Base-by-base conservation (phyloP, 2,888 invertebrate genomes). In the Megaustenia siamemsis region DNA sequence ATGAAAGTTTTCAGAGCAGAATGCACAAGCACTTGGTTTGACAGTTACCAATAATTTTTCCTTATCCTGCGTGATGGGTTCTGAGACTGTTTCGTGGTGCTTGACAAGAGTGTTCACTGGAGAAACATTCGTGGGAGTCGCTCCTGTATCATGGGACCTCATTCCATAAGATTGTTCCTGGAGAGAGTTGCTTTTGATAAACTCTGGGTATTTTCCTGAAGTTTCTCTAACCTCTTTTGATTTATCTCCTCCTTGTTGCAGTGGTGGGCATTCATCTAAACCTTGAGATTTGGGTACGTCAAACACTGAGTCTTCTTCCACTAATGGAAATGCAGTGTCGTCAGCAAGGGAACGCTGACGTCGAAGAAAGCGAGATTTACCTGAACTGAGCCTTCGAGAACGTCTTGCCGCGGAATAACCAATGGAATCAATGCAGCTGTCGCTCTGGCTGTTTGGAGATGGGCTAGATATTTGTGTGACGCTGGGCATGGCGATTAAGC, bases 331-430 rank as follows among this genome's bases (percentile, higher is more conserved):
- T n/a, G 80, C 81, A 15, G 81, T 81, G 35, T 81, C 85, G 32
- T 85, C 85, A n/a, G 71, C 85, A 10, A 85, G 79, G 8, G 85
- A 85, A 40, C 81, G 38, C 38, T 85, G 85, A 4, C 85, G 63
- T 1, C 81, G 76, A 6, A 85, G 75, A 81, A 80, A 85, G 6
- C 85, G 66, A 15, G 85, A 85, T 24, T 85, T 85, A 8, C 85
- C 85, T 10, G 81, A 85, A 43, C 85, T 85, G 53, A 85, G 75
- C n/a, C 80, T 40, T 8, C 79, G 71, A 15, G 80, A 68, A 8
- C 84, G 79, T 43, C 49, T 79, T 10, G 60, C 79, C 5, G 66
- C 73, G 28, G 84, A 73, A 35, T 73, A 73, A 0, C 38, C 78
- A n/a, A 15, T 21, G 4, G 71, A 18, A 43, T 80, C 75, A 66